A percentile compares a stretch with the other conserved stretches of the same genome.
phyloP scores from a whole-genome alignment of 2,888 invertebrate genomes.

The Aproaerema taeniolella region DNA sequence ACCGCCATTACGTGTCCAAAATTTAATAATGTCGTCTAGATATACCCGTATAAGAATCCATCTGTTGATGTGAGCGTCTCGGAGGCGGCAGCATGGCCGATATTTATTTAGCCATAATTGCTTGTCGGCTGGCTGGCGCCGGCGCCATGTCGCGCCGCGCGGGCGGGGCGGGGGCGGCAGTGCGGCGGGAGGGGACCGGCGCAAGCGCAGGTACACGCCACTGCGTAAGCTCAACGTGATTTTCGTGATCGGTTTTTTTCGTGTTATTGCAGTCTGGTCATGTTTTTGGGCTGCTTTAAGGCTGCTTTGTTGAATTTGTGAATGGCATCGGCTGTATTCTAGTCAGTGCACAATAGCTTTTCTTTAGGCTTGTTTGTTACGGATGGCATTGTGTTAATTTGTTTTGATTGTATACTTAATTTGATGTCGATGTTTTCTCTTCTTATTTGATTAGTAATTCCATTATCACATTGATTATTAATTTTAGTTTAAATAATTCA shows the following conservation, averaged over 20 bases:
- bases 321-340: conserved; percentile 39
- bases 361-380: neutral
- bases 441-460: conserved; percentile 1
- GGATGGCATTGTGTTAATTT: neutral
- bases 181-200: conserved; percentile 27
- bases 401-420: too few species aligned
- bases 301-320: conserved; percentile 69
- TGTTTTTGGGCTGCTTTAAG: conserved; percentile 62
- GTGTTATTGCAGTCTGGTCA: conserved; percentile 62
- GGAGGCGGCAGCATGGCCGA: conserved; percentile 67
- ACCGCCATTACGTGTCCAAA: conserved; percentile 48
- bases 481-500: too few species aligned
- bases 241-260: conserved; percentile 65
- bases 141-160: conserved; percentile 60
- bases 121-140: conserved; percentile 74
- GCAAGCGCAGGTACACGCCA: conserved; percentile 60
- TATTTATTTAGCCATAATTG: conserved; percentile 77
- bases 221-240: conserved; percentile 65
- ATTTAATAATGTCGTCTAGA: conserved; percentile 65
- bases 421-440: too few species aligned
- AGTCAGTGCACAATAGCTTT: conserved; percentile 2
- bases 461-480: too few species aligned
- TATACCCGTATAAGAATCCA: conserved; percentile 53
- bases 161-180: conserved; percentile 22
- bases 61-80: conserved; percentile 59